phyloP scores from a whole-genome alignment of 2,113 vertebrate species.

The Osmerus mordax region DNA sequence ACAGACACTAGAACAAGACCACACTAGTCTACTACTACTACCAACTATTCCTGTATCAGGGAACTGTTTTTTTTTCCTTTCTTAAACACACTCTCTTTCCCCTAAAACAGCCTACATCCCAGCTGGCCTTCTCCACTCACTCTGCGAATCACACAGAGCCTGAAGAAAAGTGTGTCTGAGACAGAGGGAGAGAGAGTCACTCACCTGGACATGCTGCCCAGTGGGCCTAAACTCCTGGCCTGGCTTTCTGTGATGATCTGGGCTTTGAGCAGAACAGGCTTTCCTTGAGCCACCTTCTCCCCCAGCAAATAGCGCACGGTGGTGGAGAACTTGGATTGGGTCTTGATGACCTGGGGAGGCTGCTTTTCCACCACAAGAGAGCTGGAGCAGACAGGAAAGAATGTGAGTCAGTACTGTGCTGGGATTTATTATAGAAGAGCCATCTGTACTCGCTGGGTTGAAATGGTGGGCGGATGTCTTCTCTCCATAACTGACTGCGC shows the following conservation, averaged over 20 bases:
- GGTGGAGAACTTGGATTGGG: slow-evolving; percentile 94
- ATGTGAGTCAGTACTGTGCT: slow-evolving; percentile 1
- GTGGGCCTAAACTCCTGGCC: slow-evolving; percentile 72
- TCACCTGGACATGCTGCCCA: slow-evolving; percentile 55
- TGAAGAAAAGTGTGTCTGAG: neutral
- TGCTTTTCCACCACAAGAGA: slow-evolving; percentile 92
- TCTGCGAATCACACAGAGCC: too few relatives aligned
- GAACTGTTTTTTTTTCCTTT: too few relatives aligned
- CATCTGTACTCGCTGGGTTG: neutral
- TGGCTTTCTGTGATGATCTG: slow-evolving; percentile 92
- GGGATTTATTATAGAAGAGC: neutral
- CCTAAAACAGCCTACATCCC: too few relatives aligned
- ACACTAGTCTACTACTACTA: too few relatives aligned
- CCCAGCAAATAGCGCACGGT: slow-evolving; percentile 87
- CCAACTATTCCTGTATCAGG: too few relatives aligned
- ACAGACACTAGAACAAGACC: neutral
- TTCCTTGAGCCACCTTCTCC: slow-evolving; percentile 75
- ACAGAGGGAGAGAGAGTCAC: slow-evolving; percentile 12
- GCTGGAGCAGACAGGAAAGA: slow-evolving; percentile 57
- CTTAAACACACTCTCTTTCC: too few relatives aligned
- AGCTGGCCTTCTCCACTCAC: too few relatives aligned
- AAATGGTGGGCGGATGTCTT: too few relatives aligned
- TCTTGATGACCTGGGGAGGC: slow-evolving; percentile 94
- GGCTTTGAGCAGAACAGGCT: slow-evolving; percentile 80
- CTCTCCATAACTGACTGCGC: too few relatives aligned